phyloP scores from a whole-genome alignment of 2,113 vertebrate species.

The Bothrops jararaca region DNA sequence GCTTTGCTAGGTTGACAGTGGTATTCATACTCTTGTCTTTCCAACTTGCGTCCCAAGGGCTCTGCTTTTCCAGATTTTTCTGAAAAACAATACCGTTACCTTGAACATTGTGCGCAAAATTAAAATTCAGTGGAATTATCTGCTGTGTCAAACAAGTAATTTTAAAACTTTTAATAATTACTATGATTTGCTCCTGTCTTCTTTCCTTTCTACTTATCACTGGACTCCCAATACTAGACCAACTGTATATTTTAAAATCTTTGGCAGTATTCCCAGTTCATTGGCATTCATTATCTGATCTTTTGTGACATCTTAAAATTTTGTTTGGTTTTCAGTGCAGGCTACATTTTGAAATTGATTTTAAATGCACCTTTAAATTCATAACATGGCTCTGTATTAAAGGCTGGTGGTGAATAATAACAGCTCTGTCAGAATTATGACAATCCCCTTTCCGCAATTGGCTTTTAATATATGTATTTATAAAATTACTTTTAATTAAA shows the following conservation, averaged over 20 bases:
- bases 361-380: not conserved
- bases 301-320: not conserved
- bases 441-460: not conserved
- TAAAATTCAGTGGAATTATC: not conserved
- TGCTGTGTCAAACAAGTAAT: not conserved
- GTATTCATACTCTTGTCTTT: not conserved
- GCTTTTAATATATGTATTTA: not conserved
- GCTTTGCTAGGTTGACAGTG: not conserved
- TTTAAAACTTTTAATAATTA: not conserved
- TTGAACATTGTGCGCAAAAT: not conserved
- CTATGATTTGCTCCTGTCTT: not conserved
- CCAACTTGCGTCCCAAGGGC: not conserved
- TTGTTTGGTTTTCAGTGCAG: not conserved
- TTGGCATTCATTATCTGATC: not conserved
- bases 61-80: not conserved
- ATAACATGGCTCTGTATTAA: not conserved
- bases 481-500: constrained; percentile 25
- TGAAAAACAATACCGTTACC: not conserved
- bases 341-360: not conserved
- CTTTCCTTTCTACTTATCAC: not conserved
- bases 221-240: not conserved
- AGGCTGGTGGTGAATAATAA: not conserved
- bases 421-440: not conserved
- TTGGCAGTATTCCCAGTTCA: not conserved
- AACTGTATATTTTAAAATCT: not conserved